Conservation (phyloP, 1,140 invertebrate species). For the Ladona fulva region DNA sequence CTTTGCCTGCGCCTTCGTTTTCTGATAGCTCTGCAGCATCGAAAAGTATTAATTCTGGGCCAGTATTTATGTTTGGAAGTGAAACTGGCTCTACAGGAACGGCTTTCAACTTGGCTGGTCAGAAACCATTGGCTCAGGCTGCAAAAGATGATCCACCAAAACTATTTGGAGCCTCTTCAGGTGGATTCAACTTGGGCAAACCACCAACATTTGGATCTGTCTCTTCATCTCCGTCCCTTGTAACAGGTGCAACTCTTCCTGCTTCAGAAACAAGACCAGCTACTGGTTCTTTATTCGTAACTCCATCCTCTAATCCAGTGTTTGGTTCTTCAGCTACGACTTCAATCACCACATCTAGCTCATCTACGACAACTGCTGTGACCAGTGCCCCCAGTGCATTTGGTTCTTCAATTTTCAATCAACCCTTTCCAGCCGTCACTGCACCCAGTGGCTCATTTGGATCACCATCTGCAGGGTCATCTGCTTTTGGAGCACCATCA, state of each 20-base stretch:
- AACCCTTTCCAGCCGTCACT: too few relatives aligned
- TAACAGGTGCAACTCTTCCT: neutral
- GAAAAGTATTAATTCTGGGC: neutral
- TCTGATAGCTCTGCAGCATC: neutral
- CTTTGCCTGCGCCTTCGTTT: neutral
- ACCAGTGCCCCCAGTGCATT: neutral
- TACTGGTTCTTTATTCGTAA: neutral
- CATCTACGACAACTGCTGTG: neutral
- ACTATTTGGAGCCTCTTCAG: neutral
- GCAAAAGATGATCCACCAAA: neutral
- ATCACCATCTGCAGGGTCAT: neutral
- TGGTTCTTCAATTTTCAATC: neutral
- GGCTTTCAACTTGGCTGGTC: neutral
- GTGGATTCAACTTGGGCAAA: neutral
- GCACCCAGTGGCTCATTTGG: neutral
- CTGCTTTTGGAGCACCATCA: neutral
- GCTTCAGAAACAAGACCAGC: neutral
- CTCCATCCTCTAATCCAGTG: neutral
- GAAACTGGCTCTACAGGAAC: neutral
- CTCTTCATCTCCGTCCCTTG: neutral
- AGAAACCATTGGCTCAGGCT: neutral
- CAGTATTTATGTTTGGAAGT: neutral
- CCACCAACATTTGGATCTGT: neutral
- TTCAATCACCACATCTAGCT: neutral
- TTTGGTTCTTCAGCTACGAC: neutral